phyloP scores from a whole-genome alignment of 1,140 invertebrate genomes.

The Drosophila ironensis region DNA sequence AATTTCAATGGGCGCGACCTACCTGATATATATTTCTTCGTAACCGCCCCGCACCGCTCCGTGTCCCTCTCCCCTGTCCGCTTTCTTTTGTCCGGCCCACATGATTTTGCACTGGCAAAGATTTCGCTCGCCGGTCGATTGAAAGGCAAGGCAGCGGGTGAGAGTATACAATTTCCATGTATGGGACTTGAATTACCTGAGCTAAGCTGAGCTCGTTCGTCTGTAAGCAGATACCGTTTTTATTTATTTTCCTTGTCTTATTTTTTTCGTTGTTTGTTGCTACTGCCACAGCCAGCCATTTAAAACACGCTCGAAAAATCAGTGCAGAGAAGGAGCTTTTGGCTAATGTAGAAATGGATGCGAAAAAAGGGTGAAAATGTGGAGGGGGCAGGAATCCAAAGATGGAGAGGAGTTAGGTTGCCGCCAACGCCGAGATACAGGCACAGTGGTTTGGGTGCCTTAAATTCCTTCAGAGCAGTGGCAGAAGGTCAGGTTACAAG shows the following conservation, averaged over 20 bases:
- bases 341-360: conserved; percentile 15
- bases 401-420: conserved; percentile 13
- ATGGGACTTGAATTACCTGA: conserved; percentile 68
- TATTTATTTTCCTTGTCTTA: not conserved
- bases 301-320: conserved; percentile 23
- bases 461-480: too few relatives aligned
- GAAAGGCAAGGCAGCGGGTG: not conserved
- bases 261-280: conserved; percentile 9
- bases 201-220: conserved; percentile 65
- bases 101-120: conserved; percentile 42
- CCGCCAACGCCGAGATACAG: conserved; percentile 27
- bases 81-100: conserved; percentile 56
- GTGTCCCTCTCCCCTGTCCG: not conserved
- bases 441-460: too few relatives aligned
- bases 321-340: conserved; percentile 35
- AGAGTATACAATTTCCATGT: conserved; percentile 67
- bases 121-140: not conserved
- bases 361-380: not conserved
- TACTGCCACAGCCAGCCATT: conserved; percentile 19
- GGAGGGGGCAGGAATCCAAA: not conserved
- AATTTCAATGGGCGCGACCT: conserved; percentile 59
- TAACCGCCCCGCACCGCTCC: too few relatives aligned
- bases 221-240: conserved; percentile 77
- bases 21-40: conserved; percentile 42
- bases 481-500: too few relatives aligned